Base-by-base conservation (phyloP, 2,797 vertebrate genomes). In the Rhadinocentrus ornatus region DNA sequence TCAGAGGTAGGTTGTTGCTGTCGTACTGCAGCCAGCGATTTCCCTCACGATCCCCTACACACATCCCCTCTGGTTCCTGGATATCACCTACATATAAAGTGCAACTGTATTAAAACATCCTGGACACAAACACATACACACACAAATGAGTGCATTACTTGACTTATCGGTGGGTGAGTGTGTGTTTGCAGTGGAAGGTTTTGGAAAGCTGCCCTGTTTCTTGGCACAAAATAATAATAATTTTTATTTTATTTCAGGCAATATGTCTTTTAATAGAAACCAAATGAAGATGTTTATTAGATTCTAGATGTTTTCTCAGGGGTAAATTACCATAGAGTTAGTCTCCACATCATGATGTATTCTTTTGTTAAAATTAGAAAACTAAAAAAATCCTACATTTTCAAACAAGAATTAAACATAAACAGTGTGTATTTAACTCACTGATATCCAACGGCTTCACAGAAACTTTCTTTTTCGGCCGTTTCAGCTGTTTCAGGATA, bases 21-120 rank as follows among this genome's bases (percentile, higher is more conserved):
- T 97, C 88, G 39, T 98, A 99, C 93, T 97, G 97, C 75, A 99
- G 89, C 98, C 98, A 99, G 74, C 92, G 91, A 77, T 99, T 99
- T 72, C 94, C 95, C 16, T 90, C 89, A 12, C 96, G 95, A 88
- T 99, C 97, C 50, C 98, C 97, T 18, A 94, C 94, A 66, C 94
- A 91, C 77, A 94, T 80, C 3, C 79, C 91, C 50, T 89, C 87
- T 4, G 94, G 90, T 75, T 94, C 96, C 0, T 88, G 85, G 12
- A 85, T 82, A 18, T 95, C 95, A 93, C 95, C 97, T 99, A 72
- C 56, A 69, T 6, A 31, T 13, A 71, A 39, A 69, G 41, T 12
- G 52, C 27, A 67, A 31, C 55, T 11, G 34, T 34, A 5, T 24
- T 35, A n/a, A 39, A 72, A 22, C 7, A 10, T 12, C 27, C 63